Base-by-base conservation (phyloP, 1,140 invertebrate genomes). In the Colletes latitarsis region DNA sequence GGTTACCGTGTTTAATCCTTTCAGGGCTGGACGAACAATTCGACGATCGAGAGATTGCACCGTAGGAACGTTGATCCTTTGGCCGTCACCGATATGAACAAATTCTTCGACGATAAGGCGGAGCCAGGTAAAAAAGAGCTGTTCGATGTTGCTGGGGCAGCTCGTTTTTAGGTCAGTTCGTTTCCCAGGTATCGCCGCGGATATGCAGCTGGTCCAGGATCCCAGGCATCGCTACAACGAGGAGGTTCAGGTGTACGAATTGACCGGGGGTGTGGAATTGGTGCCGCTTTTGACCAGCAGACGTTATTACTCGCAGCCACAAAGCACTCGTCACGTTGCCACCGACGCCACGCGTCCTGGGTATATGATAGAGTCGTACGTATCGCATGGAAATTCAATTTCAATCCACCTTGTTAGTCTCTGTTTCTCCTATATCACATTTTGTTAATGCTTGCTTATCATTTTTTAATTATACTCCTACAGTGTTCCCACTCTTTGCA, bases 211-310 rank as follows among this genome's bases (percentile, higher is more conserved):
- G 30, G 10, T 53, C 17, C 60, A 64, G 53, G 72, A 73, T 73
- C 49, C 83, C 67, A 84, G 71, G 77, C 83, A 85, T 60, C 73
- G 74, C 15, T 88, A 86, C 74, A 89, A 91, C 46, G 89, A 91
- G 60, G 84, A 90, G 63, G 62, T 89, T 70, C 88, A 92, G 70
- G 82, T 91, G 53, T 92, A 91, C 85, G 87, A 89, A 81, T 70
- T 95, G 84, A 94, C 93, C 88, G 93, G 95, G 10, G 96, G 96
- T 53, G 94, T 96, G 75, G 96, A 96, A 91, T 92, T 96, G 82
- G 95, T 96, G 46, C 95, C 95, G n/a, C 90, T 96, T 46, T 91
- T 96, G 80, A 95, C 95, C 17, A 93, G 94, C 80, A 92, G 95
- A 78, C 87, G 87, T 72, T 83, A 90, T 82, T 82, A 89, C 76